phyloP scores from a whole-genome alignment of 2,888 invertebrate species.

The Mythimna lalbum region DNA sequence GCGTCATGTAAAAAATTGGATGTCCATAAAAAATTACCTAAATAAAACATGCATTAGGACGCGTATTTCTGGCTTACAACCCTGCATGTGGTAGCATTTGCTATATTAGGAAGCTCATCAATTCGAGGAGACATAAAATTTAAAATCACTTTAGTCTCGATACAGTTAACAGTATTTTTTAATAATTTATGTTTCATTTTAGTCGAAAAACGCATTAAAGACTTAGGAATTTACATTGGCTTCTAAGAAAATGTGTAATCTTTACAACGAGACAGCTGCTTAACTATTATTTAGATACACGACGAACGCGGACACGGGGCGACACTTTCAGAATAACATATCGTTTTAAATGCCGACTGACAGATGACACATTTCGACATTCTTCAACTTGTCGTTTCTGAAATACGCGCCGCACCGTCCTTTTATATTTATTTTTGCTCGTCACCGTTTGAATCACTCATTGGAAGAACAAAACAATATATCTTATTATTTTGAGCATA shows the following conservation, averaged over 20 bases:
- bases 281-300: conserved; percentile 86
- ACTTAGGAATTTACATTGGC: conserved; percentile 81
- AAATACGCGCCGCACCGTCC: conserved; percentile 81
- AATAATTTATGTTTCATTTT: conserved; percentile 71
- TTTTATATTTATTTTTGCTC: conserved; percentile 84
- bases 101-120: conserved; percentile 58
- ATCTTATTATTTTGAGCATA: conserved; percentile 66
- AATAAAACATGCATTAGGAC: conserved; percentile 26
- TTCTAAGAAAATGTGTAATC: conserved; percentile 80
- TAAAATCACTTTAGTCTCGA: conserved; percentile 55
- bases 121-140: conserved; percentile 55
- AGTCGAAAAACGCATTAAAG: conserved; percentile 70
- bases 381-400: conserved; percentile 90
- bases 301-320: conserved; percentile 77
- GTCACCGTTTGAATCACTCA: conserved; percentile 71
- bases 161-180: conserved; percentile 64
- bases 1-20: background rate
- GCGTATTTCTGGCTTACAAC: conserved; percentile 47
- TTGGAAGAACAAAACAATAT: conserved; percentile 59
- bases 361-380: conserved; percentile 91
- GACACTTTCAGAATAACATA: conserved; percentile 88
- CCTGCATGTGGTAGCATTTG: conserved; percentile 46
- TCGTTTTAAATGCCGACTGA: conserved; percentile 90
- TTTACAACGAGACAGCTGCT: conserved; percentile 85
- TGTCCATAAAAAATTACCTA: conserved; percentile 27